A percentile compares a stretch with the other conserved stretches of the same genome.
Conservation (phyloP, 2,888 invertebrate genomes). For the Fragum fragum region DNA sequence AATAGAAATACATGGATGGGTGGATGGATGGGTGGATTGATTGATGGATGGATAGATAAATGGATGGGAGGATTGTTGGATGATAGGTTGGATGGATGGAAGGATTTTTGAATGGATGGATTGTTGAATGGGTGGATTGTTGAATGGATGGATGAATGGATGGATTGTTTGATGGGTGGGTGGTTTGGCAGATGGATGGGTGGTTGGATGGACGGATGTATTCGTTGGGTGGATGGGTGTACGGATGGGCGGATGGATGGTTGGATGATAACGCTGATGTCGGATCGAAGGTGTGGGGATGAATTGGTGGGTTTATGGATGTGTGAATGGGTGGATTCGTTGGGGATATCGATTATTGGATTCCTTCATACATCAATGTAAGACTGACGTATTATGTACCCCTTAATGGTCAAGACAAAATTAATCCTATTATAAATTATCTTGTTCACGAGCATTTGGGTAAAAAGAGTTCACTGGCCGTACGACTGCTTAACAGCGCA, state of each 20-base stretch:
- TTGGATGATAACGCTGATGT: not conserved
- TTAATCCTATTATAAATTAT: too few relatives aligned
- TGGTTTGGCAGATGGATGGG: too few relatives aligned
- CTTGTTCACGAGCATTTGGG: too few relatives aligned
- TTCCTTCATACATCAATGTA: not conserved
- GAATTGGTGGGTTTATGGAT: not conserved
- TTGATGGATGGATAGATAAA: too few relatives aligned
- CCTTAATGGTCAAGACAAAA: not conserved
- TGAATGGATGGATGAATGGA: too few relatives aligned
- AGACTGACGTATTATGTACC: not conserved
- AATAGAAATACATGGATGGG: too few relatives aligned
- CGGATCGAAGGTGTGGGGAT: not conserved
- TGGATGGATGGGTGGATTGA: too few relatives aligned
- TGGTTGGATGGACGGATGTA: constrained; percentile 10
- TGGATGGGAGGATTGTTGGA: not conserved
- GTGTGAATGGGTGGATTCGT: not conserved
- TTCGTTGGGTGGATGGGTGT: not conserved
- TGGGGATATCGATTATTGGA: not conserved
- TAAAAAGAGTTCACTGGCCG: too few relatives aligned
- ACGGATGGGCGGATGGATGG: not conserved
- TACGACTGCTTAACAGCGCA: too few relatives aligned
- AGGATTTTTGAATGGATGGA: not conserved
- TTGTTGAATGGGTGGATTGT: too few relatives aligned
- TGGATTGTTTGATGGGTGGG: not conserved
- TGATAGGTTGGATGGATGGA: constrained; percentile 9